A percentile compares a stretch with the other conserved stretches of the same genome.
Conservation (phyloP, 1,140 invertebrate species). For the Leptopilina boulardi region DNA sequence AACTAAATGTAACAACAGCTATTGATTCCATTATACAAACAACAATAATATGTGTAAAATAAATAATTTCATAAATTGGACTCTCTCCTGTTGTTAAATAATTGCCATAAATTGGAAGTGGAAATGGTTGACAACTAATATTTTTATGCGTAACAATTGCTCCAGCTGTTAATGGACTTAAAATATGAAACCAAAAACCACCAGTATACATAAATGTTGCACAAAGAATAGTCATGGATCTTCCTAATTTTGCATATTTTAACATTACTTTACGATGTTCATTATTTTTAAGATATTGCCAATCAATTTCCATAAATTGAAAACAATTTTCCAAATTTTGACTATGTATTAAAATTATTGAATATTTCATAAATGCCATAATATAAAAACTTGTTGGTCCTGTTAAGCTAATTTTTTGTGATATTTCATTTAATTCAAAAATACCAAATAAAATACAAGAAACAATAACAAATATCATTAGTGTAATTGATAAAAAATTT, state of each 20-base stretch:
- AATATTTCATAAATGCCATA: background rate
- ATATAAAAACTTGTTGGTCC: background rate
- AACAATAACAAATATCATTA: background rate
- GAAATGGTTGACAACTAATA: background rate
- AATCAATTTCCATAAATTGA: slow-evolving; percentile 41
- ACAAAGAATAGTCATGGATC: slow-evolving; percentile 6
- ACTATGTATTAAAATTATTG: slow-evolving; percentile 1
- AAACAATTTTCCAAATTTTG: slow-evolving; percentile 45
- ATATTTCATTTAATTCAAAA: background rate
- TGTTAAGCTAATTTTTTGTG: background rate
- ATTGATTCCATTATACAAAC: background rate
- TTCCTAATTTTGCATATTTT: slow-evolving; percentile 45
- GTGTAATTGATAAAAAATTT: background rate
- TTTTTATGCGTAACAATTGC: background rate
- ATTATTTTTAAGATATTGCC: slow-evolving; percentile 27
- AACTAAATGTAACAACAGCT: background rate
- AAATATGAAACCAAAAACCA: background rate
- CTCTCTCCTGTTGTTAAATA: background rate
- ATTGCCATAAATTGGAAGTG: background rate
- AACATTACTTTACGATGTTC: slow-evolving; percentile 44
- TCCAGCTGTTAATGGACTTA: background rate
- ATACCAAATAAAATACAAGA: background rate
- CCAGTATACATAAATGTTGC: background rate
- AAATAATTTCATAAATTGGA: background rate
- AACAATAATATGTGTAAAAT: background rate